Base-by-base conservation (phyloP, 2,888 invertebrate species). In the Epistrophe eligans region DNA sequence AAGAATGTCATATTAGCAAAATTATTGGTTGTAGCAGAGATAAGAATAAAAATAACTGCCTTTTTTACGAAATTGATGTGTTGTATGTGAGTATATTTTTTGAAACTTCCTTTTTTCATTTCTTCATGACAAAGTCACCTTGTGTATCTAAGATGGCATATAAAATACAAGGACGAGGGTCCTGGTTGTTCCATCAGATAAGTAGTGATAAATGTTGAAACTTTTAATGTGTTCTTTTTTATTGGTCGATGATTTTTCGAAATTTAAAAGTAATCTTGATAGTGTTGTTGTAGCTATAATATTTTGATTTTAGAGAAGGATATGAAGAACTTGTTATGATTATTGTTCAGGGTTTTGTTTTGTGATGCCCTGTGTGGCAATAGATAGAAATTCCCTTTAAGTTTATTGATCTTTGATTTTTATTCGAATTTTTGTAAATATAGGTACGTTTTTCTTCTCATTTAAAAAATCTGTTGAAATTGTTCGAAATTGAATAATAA, bases 201-300 rank as follows among this genome's bases (percentile, higher is more conserved):
- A 83, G 76, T 50, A 67, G 87, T 87, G 83, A 87, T 87, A 87
- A 87, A 87, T 87, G 87, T 79, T 87, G 87, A 71, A 83, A 87
- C 74, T 87, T 87, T 79, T 87, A 83, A 87, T 87, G 79, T 60
- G 87, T 74, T 50, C 40, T 38, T 81, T n/a, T 85, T 85, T 85
- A 85, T 85, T 85, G 71, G 85, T 77, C 82, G 85, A 81, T 85
- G 85, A 85, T 80, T 67, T 80, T 79, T 71, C 45, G 15, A 71
- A 71, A 45, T 77, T 77, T 57, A 66, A 71, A 77, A 73, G 71
- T 55, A 62, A 84, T 84, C 84, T 76, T 66, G 79, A 79, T 84
- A 70, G 50, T 52, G 38, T 57, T 57, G 19, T 55, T 70, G 28
- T 55, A 40, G 38, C 40, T n/a, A 24, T 24, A 24, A 24, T 32